Evolutionary conservation across 2,113 vertebrate genomes (phyloP).

Genomic region (Equus quagga): DNA sequence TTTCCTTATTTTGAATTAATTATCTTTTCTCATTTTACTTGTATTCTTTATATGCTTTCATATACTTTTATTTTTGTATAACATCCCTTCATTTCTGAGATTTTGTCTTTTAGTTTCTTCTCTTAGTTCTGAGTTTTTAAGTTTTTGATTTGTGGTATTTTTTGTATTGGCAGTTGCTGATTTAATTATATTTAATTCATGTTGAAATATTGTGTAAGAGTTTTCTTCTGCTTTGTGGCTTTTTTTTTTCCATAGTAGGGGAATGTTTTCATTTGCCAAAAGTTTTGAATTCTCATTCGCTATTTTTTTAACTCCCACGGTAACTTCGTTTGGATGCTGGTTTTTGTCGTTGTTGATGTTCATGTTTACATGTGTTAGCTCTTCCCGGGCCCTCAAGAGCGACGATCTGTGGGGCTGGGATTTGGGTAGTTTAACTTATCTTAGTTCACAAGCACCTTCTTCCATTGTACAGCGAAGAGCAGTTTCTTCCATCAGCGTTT

Average conservation of each 20-base stretch:
- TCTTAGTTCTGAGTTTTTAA: neutral
- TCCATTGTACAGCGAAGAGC: neutral
- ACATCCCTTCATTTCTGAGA: neutral
- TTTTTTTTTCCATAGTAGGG: neutral
- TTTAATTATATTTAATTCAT: slow-evolving; percentile 58
- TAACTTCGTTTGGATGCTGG: neutral
- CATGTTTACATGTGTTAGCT: neutral
- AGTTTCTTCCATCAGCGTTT: neutral
- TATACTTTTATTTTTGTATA: neutral
- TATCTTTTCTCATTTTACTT: neutral
- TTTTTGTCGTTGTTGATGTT: neutral
- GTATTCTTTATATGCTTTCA: neutral
- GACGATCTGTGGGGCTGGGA: neutral
- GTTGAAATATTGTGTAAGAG: neutral
- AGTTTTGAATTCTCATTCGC: slow-evolving; percentile 41
- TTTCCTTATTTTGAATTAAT: neutral
- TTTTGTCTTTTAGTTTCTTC: neutral
- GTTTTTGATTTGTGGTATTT: neutral
- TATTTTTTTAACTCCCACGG: neutral
- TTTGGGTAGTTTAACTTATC: neutral
- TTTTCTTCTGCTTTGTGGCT: slow-evolving; percentile 40
- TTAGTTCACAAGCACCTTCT: neutral
- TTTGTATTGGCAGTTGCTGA: neutral
- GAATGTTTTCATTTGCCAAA: slow-evolving; percentile 54
- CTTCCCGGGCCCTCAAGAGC: neutral